Evolutionary conservation across 1,140 invertebrate genomes (phyloP), one percentile per base, ranked within the genome.

Genomic region (Scaptomyza pallida): DNA sequence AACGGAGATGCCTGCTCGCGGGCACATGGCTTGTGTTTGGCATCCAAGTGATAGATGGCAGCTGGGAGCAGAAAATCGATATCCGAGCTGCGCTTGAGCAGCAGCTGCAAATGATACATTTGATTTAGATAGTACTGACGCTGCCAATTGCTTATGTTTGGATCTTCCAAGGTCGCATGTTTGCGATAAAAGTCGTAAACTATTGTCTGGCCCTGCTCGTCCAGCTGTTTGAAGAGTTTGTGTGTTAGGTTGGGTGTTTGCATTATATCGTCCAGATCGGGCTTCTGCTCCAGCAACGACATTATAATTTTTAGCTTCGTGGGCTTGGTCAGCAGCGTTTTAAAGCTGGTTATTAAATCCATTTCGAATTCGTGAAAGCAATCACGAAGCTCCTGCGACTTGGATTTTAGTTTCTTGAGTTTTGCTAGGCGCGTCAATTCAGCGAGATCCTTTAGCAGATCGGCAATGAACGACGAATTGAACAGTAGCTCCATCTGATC

Each of bases 101-200:
- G 47, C 15, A 69, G 52, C 21, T 77, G n/a, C 0, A 81, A 54
- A 0, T 40, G 17, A 3, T 86, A 65, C 73, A 85, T 71, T 19
- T 86, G 64, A 10, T 60, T 70, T 0, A 85, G 52, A n/a, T 52
- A 85, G 21, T 65, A 35, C 6, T 60, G 54, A 0, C 63, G 62
- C 16, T 57, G 17, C 21, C 41, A 23, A 8, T 47, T 44, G 4
- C 19, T 47, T 1, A 52, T 2, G 19, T n/a, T 1, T 17, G 52
- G 54, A 3, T 21, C 40, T n/a, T 21, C 5, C 17, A 33, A 35
- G 12, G 33, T 60, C n/a, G 60, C 30, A 4, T 33, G 15, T 0
- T 21, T 19, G 0, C n/a, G 10, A 41, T 81, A 86, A 19, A 56
- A 50, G 2, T 67, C 44, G 23, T 64, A 77, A n/a, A 85, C 52